A percentile compares a stretch with the other conserved stretches of the same genome.
phyloP scores from a whole-genome alignment of 1,140 invertebrate species.

The Psix sp. region DNA sequence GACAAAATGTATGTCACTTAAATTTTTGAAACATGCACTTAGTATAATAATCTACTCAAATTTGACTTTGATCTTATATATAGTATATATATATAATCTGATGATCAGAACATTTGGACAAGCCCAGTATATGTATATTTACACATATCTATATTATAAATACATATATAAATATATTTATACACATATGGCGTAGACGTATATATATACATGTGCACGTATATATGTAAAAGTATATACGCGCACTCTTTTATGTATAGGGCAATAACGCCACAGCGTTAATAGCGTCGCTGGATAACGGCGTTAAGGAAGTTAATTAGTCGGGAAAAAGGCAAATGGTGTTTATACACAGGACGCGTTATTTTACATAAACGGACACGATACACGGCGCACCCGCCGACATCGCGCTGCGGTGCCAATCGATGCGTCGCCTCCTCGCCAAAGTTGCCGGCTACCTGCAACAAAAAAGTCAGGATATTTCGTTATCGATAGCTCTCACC shows the following conservation, averaged over 20 bases:
- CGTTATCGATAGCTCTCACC: slow-evolving; percentile 45
- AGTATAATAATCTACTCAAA: too few species aligned
- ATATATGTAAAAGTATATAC: slow-evolving; percentile 17
- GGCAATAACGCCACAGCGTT: slow-evolving; percentile 43
- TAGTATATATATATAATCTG: too few species aligned
- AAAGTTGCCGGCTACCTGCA: slow-evolving; percentile 34
- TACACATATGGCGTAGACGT: slow-evolving; percentile 17
- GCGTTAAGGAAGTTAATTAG: slow-evolving; percentile 55
- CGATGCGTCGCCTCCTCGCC: slow-evolving; percentile 44
- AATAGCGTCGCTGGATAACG: slow-evolving; percentile 47
- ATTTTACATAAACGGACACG: slow-evolving; percentile 60
- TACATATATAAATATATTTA: slow-evolving; percentile 11
- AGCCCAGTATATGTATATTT: slow-evolving; percentile 28
- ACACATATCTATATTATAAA: slow-evolving; percentile 26
- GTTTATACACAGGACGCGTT: slow-evolving; percentile 61
- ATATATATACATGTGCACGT: slow-evolving; percentile 16
- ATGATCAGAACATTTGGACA: too few species aligned
- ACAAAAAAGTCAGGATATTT: slow-evolving; percentile 38
- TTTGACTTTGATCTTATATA: too few species aligned
- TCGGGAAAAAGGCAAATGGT: slow-evolving; percentile 60
- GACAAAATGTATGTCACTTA: too few species aligned
- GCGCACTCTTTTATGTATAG: slow-evolving; percentile 42
- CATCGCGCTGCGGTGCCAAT: slow-evolving; percentile 39
- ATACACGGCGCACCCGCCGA: slow-evolving; percentile 38
- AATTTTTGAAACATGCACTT: too few species aligned